Conservation (phyloP, 2,797 vertebrate species). For the Momotus momota region DNA sequence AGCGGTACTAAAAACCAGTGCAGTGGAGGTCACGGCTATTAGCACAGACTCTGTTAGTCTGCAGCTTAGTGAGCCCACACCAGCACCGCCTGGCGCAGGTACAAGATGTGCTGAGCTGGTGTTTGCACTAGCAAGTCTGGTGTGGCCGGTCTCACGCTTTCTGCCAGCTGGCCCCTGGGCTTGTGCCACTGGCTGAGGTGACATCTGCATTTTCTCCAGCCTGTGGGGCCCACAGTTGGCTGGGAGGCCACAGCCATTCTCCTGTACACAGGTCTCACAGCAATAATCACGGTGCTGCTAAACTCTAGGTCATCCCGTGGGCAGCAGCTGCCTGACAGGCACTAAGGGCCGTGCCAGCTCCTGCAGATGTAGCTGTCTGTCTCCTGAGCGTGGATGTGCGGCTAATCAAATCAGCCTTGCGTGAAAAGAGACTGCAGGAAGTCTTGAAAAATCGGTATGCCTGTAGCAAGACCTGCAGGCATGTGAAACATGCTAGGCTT, state of each 20-base stretch:
- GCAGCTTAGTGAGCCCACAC: neutral
- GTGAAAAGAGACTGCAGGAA: neutral
- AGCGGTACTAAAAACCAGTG: neutral
- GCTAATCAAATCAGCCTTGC: neutral
- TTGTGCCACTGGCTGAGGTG: neutral
- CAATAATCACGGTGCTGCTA: rapidly evolving
- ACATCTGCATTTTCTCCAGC: neutral
- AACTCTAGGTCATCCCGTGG: rapidly evolving
- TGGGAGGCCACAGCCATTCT: neutral
- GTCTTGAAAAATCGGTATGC: neutral
- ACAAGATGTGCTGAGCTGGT: rapidly evolving
- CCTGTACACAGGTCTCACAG: neutral
- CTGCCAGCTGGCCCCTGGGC: neutral
- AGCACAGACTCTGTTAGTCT: rapidly evolving
- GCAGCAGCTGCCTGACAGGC: neutral
- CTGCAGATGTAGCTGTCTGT: slow-evolving; percentile 12
- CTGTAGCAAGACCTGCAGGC: neutral
- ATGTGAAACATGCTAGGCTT: neutral
- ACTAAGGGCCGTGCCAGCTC: neutral
- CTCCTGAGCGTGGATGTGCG: neutral
- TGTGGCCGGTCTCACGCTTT: neutral
- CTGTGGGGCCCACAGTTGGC: rapidly evolving
- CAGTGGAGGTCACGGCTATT: neutral
- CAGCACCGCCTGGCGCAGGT: rapidly evolving
- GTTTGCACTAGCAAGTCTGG: neutral